A percentile compares a stretch with the other conserved stretches of the same genome.
Evolutionary conservation across 2,797 vertebrate genomes (phyloP).

Genomic region (Karalla daura): DNA sequence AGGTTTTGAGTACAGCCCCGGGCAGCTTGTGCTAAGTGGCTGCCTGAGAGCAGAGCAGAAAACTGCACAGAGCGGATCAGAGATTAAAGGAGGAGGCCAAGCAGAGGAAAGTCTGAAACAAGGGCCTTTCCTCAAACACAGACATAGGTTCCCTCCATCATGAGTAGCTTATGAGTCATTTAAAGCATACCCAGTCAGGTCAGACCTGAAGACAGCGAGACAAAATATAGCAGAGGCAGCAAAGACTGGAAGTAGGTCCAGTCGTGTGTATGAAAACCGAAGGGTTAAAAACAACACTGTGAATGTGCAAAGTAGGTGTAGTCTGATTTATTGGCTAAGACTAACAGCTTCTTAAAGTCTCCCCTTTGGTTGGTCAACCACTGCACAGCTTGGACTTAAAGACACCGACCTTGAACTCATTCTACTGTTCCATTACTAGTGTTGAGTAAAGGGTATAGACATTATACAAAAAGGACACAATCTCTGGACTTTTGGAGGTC

Average conservation of each 20-base stretch:
- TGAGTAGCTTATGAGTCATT: neutral
- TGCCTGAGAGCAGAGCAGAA: constrained; percentile 5
- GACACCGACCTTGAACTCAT: neutral
- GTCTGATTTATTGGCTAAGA: too few species aligned
- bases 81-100: neutral
- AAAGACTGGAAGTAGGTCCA: too few species aligned
- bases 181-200: neutral
- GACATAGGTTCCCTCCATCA: neutral
- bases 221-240: neutral
- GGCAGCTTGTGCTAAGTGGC: constrained; percentile 31
- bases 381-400: too few species aligned
- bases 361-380: too few species aligned
- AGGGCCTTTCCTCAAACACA: neutral
- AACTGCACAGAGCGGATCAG: constrained; percentile 10
- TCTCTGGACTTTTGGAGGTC: neutral
- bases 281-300: too few species aligned
- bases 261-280: too few species aligned
- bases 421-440: too few species aligned
- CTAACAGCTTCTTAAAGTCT: too few species aligned
- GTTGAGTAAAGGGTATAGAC: neutral
- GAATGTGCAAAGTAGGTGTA: too few species aligned
- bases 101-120: constrained; percentile 12
- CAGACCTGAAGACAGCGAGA: neutral
- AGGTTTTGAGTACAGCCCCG: constrained; percentile 38
- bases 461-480: neutral